Percentiles rank a stretch among this genome's conserved stretches.
Conservation (phyloP, 2,113 vertebrate species). For the Channa maculata region DNA sequence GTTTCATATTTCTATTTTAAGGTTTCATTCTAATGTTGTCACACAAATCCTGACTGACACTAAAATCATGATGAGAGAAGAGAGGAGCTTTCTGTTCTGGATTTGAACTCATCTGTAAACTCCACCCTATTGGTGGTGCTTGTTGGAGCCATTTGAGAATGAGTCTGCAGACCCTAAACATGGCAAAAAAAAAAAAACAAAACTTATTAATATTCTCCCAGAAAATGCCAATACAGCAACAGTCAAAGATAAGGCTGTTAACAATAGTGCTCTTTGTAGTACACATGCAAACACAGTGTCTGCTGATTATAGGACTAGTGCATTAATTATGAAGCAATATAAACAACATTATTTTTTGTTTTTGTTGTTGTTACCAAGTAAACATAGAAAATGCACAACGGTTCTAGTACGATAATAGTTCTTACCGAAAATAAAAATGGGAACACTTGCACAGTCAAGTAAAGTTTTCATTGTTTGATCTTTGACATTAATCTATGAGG, state of each 20-base stretch:
- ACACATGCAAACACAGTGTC: neutral
- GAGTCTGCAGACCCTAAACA: too few species aligned
- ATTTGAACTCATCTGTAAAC: too few species aligned
- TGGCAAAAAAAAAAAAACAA: neutral
- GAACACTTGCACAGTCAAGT: too few species aligned
- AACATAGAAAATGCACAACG: too few species aligned
- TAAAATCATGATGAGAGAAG: neutral
- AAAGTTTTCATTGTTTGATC: too few species aligned
- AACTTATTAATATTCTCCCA: too few species aligned
- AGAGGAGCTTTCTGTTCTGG: neutral
- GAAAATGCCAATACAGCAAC: neutral
- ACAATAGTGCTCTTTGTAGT: neutral
- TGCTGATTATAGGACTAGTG: neutral
- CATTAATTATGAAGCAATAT: neutral
- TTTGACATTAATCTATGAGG: too few species aligned
- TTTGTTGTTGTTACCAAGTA: too few species aligned
- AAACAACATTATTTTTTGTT: neutral
- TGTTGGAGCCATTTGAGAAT: neutral
- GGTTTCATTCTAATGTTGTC: neutral
- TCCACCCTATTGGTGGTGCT: neutral
- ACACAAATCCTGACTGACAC: constrained; percentile 1
- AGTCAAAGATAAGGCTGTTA: neutral
- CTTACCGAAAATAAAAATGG: too few species aligned
- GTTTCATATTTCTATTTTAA: constrained; percentile 8
- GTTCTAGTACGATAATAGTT: too few species aligned